Evolutionary conservation across 2,113 vertebrate genomes (phyloP), one percentile per base, ranked within the genome.

Genomic region (Oryzias melastigma): DNA sequence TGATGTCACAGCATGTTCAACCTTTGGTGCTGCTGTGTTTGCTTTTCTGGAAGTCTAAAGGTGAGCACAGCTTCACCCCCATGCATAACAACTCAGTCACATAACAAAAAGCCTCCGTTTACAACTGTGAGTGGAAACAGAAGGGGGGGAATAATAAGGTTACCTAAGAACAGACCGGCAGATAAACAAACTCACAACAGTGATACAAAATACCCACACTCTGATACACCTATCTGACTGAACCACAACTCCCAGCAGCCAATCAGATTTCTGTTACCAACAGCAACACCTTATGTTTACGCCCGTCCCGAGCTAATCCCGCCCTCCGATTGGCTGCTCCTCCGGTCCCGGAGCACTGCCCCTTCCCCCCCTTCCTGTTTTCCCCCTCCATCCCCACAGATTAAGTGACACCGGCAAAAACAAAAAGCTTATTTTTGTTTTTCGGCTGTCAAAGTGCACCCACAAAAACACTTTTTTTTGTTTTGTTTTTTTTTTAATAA

Each of bases 361-460:
- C 77, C 79, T 50, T 17, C 48, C 75, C 82, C 70, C 44, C 41
- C 18, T 51, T 57, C 20, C 43, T 68, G 61, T 55, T 40, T 54
- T 53, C 51, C 57, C 43, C 29, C 47, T 77, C 77, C 66, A 81
- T 83, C 76, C 63, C 78, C 59, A 49, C 84, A 89, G 90, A 91
- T 91, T 91, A 90, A 88, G 78, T 83, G 86, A 85, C 86, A 85
- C 72, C 65, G 50, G 82, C 82, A 91, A 90, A 35, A 91, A 92
- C 89, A 90, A 89, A 88, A 89, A 87, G 88, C 85, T 89, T 91
- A 89, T 89, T 88, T 91, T 90, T 91, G 87, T 91, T 91, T 88
- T 90, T 66, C 84, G 81, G 84, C 59, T 69, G 73, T 83, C 65
- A 80, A 80, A 71, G 45, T n/a, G 53, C 52, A 65, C 27, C 51